These are phyloP conservation scores for Odobenus rosmarus DNA, from an alignment of 2,113 vertebrate genomes.

Conservation along the genomic window DNA sequence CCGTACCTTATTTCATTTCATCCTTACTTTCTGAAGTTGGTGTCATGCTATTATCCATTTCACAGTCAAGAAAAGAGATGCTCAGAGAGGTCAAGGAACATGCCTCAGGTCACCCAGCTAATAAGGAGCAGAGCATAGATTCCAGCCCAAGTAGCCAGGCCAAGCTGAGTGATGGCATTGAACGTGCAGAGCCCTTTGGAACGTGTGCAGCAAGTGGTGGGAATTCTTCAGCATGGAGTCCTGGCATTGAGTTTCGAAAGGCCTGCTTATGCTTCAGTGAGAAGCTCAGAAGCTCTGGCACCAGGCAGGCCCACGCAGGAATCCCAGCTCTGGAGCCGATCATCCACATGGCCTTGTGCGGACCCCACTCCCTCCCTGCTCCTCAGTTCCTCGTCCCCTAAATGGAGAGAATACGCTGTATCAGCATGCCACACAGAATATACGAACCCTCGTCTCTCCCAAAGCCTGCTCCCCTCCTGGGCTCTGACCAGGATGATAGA, in stretches of 20 bases:
- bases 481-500: background rate
- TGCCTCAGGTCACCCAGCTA: background rate
- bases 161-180: background rate
- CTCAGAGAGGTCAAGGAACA: background rate
- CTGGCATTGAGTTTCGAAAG: background rate
- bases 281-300: background rate
- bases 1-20: background rate
- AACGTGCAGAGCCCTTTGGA: rapidly evolving
- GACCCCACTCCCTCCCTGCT: background rate
- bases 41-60: background rate
- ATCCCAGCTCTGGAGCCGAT: background rate
- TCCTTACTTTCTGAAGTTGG: background rate
- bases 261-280: background rate
- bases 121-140: background rate
- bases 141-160: background rate
- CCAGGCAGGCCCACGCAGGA: background rate
- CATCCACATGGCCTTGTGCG: background rate
- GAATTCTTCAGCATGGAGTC: background rate
- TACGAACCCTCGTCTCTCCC: background rate
- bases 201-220: rapidly evolving
- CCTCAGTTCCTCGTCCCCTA: background rate
- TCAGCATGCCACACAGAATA: rapidly evolving
- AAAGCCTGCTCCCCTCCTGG: background rate
- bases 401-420: rapidly evolving
- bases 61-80: background rate